These are phyloP conservation scores for Nasonia vitripennis DNA, from an alignment of 1,140 invertebrate genomes.

Conservation along the genomic window DNA sequence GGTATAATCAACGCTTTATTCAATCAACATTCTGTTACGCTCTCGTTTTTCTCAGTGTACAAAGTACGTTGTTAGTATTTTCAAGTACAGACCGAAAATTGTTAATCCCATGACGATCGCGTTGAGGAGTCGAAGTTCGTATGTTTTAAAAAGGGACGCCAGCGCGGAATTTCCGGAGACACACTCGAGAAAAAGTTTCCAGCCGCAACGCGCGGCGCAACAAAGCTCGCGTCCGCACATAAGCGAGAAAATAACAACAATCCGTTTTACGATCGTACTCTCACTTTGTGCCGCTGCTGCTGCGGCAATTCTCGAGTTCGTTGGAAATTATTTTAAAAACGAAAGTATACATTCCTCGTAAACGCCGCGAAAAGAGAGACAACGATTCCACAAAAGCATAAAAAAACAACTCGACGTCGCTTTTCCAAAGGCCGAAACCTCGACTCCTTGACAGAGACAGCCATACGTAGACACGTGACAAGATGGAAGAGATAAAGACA, in stretches of 20 bases:
- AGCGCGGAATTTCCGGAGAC: too few relatives aligned
- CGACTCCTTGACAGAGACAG: neutral
- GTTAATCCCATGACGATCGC: neutral
- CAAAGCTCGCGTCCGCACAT: neutral
- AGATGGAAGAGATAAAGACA: constrained; percentile 48
- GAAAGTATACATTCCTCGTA: constrained; percentile 22
- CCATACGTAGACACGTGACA: neutral
- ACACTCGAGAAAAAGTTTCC: neutral
- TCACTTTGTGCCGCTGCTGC: constrained; percentile 12
- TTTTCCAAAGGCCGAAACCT: neutral
- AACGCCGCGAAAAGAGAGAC: neutral
- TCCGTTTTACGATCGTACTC: constrained; percentile 39
- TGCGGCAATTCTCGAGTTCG: neutral
- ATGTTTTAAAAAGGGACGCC: neutral
- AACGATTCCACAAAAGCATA: neutral
- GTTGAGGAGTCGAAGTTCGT: neutral
- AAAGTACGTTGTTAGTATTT: neutral
- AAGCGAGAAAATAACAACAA: constrained; percentile 22
- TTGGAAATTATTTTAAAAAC: constrained; percentile 29
- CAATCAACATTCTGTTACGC: neutral
- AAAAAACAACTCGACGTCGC: neutral
- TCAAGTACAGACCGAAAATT: neutral
- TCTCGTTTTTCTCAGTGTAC: neutral
- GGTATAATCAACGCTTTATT: neutral
- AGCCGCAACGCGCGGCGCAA: neutral